Evolutionary conservation across 2,888 invertebrate species (phyloP).

Genomic region (Yponomeuta cagnagella): DNA sequence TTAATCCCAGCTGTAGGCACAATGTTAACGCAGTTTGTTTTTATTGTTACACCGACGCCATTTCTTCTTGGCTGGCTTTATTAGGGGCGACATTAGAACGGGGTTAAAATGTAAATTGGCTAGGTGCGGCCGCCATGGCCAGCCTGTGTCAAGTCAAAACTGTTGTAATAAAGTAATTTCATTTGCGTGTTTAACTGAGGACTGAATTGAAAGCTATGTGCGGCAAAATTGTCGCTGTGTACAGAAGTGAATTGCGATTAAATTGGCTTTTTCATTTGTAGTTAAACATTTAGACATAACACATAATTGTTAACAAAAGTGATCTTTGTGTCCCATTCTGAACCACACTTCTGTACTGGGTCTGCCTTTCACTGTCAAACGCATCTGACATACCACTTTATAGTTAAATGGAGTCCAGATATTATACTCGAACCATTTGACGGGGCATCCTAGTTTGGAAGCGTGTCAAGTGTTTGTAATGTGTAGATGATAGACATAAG

Average conservation of each 20-base stretch:
- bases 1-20: background rate
- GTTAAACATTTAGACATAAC: background rate
- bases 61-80: background rate
- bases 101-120: background rate
- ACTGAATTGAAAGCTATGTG: background rate
- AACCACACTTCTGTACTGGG: no score
- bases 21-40: background rate
- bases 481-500: no score
- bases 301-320: background rate
- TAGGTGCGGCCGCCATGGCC: background rate
- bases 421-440: no score
- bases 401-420: no score
- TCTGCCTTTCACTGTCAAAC: no score
- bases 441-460: no score
- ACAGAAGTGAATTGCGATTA: background rate
- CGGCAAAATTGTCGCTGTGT: background rate
- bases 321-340: no score
- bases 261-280: background rate
- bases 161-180: background rate
- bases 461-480: no score
- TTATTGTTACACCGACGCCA: background rate
- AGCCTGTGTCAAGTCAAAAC: background rate
- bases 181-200: background rate
- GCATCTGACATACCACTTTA: no score
- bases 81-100: background rate